phyloP scores from a whole-genome alignment of 2,797 vertebrate species.

The Miichthys miiuy region DNA sequence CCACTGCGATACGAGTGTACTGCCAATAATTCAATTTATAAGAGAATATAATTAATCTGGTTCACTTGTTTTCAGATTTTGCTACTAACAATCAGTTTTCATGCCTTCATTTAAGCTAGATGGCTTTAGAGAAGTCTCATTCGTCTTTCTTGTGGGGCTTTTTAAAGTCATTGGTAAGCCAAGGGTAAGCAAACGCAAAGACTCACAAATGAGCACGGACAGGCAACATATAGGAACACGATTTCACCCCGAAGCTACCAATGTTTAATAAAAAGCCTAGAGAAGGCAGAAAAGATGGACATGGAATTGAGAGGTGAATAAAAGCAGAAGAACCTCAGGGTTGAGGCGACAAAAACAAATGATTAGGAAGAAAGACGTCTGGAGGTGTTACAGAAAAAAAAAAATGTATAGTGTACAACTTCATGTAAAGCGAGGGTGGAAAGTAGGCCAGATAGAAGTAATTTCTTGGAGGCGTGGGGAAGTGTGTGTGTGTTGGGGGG shows the following conservation, averaged over 20 bases:
- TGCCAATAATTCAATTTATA: neutral
- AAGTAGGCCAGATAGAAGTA: slow-evolving; percentile 87
- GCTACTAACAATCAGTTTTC: neutral
- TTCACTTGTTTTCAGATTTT: slow-evolving; percentile 2
- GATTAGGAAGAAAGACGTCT: slow-evolving; percentile 57
- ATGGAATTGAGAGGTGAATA: slow-evolving; percentile 39
- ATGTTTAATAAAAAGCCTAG: slow-evolving; percentile 52
- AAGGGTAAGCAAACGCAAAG: slow-evolving; percentile 47
- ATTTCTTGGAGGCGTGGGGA: slow-evolving; percentile 75
- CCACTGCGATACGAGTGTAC: neutral
- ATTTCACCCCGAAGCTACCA: slow-evolving; percentile 53
- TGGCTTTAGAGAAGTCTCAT: slow-evolving; percentile 22
- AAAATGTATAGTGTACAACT: slow-evolving; percentile 69
- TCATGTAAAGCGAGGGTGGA: slow-evolving; percentile 72
- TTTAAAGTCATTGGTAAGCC: slow-evolving; percentile 47
- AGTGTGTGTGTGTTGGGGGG: slow-evolving; percentile 35
- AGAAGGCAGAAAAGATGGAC: slow-evolving; percentile 37
- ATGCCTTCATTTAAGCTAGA: slow-evolving; percentile 5
- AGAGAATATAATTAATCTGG: neutral
- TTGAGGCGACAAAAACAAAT: slow-evolving; percentile 41
- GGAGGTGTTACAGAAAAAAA: slow-evolving; percentile 65
- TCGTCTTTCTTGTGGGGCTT: slow-evolving; percentile 19
- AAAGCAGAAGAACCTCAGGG: slow-evolving; percentile 45
- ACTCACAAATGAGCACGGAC: slow-evolving; percentile 67
- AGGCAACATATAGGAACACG: slow-evolving; percentile 60